A percentile compares a stretch with the other conserved stretches of the same genome.
phyloP scores from a whole-genome alignment of 2,888 invertebrate genomes.

The Gordius sp. region DNA sequence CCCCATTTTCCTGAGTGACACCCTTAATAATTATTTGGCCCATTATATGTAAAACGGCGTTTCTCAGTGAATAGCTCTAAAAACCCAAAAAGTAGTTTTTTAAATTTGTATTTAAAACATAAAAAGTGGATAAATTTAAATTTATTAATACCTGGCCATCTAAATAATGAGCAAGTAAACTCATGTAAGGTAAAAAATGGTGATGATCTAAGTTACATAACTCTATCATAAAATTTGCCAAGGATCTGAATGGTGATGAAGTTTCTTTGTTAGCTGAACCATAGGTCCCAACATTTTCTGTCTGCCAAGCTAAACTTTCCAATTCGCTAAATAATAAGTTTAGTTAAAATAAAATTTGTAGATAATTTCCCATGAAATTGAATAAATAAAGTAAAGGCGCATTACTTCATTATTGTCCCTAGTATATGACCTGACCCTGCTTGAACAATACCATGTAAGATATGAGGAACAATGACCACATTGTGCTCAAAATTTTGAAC shows the following conservation, averaged over 20 bases:
- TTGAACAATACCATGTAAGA: not conserved
- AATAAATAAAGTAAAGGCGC: not conserved
- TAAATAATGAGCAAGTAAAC: not conserved
- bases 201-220: not conserved
- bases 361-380: not conserved
- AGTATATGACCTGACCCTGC: not conserved
- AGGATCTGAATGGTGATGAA: not conserved
- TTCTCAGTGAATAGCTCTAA: slow-evolving; percentile 10
- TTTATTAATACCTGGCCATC: not conserved
- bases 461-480: not conserved
- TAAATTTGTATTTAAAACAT: not conserved
- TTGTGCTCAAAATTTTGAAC: slow-evolving; percentile 13
- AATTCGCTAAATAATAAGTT: not conserved
- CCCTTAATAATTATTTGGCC: not conserved
- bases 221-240: not conserved
- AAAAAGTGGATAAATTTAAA: not conserved
- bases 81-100: not conserved
- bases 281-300: not conserved
- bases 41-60: not conserved
- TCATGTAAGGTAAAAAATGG: slow-evolving; percentile 6
- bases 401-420: slow-evolving; percentile 4
- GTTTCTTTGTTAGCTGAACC: not conserved
- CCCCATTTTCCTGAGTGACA: no score
- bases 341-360: slow-evolving; percentile 2
- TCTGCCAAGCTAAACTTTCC: not conserved